Conservation (phyloP, 2,888 invertebrate species). For the Andrena praecox region DNA sequence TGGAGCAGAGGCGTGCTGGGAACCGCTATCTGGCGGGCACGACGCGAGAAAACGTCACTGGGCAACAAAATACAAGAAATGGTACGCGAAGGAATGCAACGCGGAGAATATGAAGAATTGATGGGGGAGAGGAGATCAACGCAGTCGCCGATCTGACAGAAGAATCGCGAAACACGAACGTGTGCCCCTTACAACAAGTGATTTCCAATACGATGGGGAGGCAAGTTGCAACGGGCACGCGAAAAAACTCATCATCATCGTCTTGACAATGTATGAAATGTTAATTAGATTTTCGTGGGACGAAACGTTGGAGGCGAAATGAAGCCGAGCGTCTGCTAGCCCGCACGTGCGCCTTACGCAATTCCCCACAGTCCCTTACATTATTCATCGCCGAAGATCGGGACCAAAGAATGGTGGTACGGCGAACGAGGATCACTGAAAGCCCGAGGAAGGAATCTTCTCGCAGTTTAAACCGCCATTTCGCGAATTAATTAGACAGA, state of each 20-base stretch:
- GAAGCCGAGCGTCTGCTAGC: conserved; percentile 13
- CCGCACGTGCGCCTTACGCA: conserved; percentile 47
- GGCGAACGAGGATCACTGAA: conserved; percentile 2
- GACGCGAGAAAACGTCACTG: neutral
- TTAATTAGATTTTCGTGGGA: conserved; percentile 14
- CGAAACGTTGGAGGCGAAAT: neutral
- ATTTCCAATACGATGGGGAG: neutral
- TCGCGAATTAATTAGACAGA: conserved; percentile 65
- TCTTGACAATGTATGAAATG: neutral
- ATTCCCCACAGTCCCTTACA: conserved; percentile 39
- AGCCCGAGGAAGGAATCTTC: conserved; percentile 28
- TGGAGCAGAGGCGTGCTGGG: neutral
- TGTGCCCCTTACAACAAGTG: too few relatives aligned
- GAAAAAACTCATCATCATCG: neutral
- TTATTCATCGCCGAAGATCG: conserved; percentile 53
- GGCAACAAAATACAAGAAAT: neutral
- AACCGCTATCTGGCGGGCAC: too few relatives aligned
- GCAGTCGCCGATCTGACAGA: too few relatives aligned
- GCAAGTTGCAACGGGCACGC: neutral
- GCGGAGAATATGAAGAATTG: too few relatives aligned
- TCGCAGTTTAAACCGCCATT: conserved; percentile 53
- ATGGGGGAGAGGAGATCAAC: too few relatives aligned
- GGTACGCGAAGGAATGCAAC: too few relatives aligned
- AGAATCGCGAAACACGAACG: too few relatives aligned
- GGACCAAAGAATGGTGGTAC: conserved; percentile 37